phyloP scores from a whole-genome alignment of 2,797 vertebrate species.

The Tadarida brasiliensis region DNA sequence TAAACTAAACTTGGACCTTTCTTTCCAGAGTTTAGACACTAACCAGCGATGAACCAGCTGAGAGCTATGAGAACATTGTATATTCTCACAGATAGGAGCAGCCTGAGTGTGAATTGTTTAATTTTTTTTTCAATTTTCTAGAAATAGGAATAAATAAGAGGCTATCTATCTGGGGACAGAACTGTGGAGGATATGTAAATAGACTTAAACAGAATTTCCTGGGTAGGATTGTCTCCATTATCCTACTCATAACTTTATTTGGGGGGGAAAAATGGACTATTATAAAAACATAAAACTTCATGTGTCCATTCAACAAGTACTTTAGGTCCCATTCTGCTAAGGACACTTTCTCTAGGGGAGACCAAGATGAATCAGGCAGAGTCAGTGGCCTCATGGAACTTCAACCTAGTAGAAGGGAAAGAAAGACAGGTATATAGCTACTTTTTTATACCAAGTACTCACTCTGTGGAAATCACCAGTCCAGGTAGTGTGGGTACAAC shows the following conservation, averaged over 20 bases:
- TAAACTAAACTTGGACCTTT: slow-evolving; percentile 51
- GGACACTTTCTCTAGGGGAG: neutral
- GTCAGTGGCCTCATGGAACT: neutral
- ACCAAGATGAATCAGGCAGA: neutral
- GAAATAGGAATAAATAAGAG: neutral
- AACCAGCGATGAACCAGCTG: neutral
- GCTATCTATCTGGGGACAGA: neutral
- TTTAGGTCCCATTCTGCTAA: neutral
- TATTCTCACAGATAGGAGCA: neutral
- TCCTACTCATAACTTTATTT: neutral
- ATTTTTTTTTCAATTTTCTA: neutral
- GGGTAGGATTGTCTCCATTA: neutral
- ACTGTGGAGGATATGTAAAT: neutral
- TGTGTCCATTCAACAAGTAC: neutral
- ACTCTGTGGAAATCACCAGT: neutral
- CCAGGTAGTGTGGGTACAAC: fast-evolving
- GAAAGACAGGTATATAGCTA: neutral
- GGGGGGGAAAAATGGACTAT: neutral
- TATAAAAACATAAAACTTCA: neutral
- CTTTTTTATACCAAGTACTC: neutral
- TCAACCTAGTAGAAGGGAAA: neutral
- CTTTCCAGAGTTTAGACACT: slow-evolving; percentile 49
- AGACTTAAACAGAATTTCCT: neutral
- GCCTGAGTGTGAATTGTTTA: neutral
- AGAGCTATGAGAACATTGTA: neutral